These are phyloP conservation scores for Pseudopipra pipra DNA, from an alignment of 2,113 vertebrate species.

Conservation along the genomic window DNA sequence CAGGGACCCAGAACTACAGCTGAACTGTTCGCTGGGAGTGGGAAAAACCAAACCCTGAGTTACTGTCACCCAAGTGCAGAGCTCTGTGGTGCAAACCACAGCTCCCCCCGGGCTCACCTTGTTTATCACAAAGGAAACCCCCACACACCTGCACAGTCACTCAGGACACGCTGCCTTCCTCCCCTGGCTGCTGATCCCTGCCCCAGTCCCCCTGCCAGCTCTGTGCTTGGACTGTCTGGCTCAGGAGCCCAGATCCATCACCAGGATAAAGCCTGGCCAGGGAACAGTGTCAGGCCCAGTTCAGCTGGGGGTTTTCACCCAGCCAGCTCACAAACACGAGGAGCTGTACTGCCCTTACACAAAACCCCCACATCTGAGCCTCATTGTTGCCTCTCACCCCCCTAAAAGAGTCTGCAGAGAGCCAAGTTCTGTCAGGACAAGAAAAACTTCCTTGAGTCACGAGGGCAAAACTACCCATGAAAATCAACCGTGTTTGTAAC, in stretches of 20 bases:
- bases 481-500: not conserved
- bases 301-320: not conserved
- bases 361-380: not conserved
- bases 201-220: not conserved
- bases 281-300: not conserved
- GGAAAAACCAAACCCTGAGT: not conserved
- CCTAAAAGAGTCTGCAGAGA: not conserved
- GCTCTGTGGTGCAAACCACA: not conserved
- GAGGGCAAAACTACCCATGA: not conserved
- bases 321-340: not conserved
- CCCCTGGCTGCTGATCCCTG: not conserved
- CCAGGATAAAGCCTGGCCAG: not conserved
- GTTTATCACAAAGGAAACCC: not conserved
- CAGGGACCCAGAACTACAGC: not conserved
- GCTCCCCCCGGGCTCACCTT: not conserved
- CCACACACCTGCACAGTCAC: not conserved
- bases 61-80: not conserved
- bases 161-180: too few relatives aligned
- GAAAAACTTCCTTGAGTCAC: not conserved
- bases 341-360: not conserved
- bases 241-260: rapidly evolving
- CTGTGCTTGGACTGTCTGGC: rapidly evolving
- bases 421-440: not conserved
- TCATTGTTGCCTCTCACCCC: not conserved
- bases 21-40: not conserved